These are phyloP conservation scores for pig (Sus scrofa) DNA, from an alignment of 2,113 vertebrate species.

Conservation along the genomic window T2T-Sscrofa CM000812.6:209765501-209766000, in stretches of 20 bases:
- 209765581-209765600: neutral
- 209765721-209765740: neutral
- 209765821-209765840: conserved; percentile 11
- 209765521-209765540: neutral
- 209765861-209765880: neutral
- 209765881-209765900: conserved; percentile 23
- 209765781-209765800: neutral
- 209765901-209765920: neutral
- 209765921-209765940: neutral
- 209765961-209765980: conserved; percentile 23
- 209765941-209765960: neutral
- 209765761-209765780: neutral
- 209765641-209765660: conserved; percentile 23
- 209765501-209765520: neutral
- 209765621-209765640: neutral
- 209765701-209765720: neutral
- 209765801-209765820: neutral
- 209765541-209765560: neutral
- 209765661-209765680: neutral
- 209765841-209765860: conserved; percentile 29
- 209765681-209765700: neutral
- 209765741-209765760: neutral
- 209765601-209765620: neutral
- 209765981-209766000: neutral
- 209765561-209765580: neutral